These are phyloP conservation scores for Sinocyclocheilus anophthalmus DNA, from an alignment of 2,113 vertebrate species.

Conservation along the genomic window DNA sequence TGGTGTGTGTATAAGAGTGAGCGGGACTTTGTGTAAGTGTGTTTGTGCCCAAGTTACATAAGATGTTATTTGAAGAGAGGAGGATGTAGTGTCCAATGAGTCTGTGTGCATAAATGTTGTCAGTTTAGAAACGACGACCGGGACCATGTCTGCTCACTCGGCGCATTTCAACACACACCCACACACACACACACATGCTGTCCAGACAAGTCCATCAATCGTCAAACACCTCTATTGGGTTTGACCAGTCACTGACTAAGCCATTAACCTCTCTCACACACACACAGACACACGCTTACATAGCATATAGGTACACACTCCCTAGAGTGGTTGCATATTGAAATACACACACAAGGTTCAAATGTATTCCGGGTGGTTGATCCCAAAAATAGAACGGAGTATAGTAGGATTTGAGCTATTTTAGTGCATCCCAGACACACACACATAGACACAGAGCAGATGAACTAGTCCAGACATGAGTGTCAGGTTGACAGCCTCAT, in stretches of 20 bases:
- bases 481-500: constrained; percentile 46
- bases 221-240: constrained; percentile 33
- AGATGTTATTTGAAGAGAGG: constrained; percentile 30
- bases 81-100: not conserved
- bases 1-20: constrained; percentile 44
- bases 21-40: constrained; percentile 39
- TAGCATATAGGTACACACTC: not conserved
- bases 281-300: constrained; percentile 8
- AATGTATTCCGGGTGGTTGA: constrained; percentile 1
- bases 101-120: not conserved
- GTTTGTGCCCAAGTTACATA: not conserved
- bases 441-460: constrained; percentile 25
- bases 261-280: constrained; percentile 21
- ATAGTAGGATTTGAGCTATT: constrained; percentile 19
- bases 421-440: not conserved
- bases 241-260: constrained; percentile 30
- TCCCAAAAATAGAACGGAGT: not conserved
- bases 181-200: constrained; percentile 32
- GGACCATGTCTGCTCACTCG: not conserved
- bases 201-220: constrained; percentile 40
- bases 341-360: not conserved
- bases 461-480: constrained; percentile 39
- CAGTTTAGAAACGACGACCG: not conserved
- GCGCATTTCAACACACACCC: not conserved
- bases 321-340: not conserved